Evolutionary conservation across 2,888 invertebrate genomes (phyloP).

Genomic region (Therioaphis trifolii): DNA sequence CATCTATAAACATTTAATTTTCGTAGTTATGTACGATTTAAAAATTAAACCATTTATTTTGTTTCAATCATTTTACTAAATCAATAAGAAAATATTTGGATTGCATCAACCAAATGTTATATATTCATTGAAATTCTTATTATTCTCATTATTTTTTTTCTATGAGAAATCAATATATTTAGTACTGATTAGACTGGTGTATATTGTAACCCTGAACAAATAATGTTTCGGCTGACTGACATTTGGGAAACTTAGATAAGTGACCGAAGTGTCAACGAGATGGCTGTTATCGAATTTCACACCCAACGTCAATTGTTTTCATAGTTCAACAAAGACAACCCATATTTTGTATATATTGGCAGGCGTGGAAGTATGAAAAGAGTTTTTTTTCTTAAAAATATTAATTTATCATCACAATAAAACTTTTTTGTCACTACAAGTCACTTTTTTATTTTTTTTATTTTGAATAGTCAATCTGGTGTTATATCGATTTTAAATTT

Average conservation of each 20-base stretch:
- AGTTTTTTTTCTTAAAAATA: not conserved
- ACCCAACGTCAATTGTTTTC: slow-evolving; percentile 26
- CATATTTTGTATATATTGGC: not conserved
- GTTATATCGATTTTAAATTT: no score
- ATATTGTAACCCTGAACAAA: slow-evolving; percentile 39
- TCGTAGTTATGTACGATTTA: no score
- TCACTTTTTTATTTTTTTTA: not conserved
- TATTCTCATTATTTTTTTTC: slow-evolving; percentile 7
- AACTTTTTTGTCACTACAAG: not conserved
- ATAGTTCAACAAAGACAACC: slow-evolving; percentile 23
- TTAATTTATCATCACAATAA: not conserved
- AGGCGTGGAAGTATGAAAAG: not conserved
- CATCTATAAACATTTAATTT: no score
- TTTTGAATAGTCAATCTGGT: no score
- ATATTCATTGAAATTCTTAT: no score
- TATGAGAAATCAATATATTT: slow-evolving; percentile 8
- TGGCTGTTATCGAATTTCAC: slow-evolving; percentile 52
- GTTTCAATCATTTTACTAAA: not conserved
- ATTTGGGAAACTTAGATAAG: slow-evolving; percentile 45
- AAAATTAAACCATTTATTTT: no score
- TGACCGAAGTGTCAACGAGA: slow-evolving; percentile 48
- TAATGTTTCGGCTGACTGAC: slow-evolving; percentile 13
- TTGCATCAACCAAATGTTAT: no score
- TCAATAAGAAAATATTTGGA: not conserved
- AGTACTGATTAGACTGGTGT: slow-evolving; percentile 33